Evolutionary conservation across 2,888 invertebrate genomes (phyloP).

Genomic region (Hymenopus coronatus): DNA sequence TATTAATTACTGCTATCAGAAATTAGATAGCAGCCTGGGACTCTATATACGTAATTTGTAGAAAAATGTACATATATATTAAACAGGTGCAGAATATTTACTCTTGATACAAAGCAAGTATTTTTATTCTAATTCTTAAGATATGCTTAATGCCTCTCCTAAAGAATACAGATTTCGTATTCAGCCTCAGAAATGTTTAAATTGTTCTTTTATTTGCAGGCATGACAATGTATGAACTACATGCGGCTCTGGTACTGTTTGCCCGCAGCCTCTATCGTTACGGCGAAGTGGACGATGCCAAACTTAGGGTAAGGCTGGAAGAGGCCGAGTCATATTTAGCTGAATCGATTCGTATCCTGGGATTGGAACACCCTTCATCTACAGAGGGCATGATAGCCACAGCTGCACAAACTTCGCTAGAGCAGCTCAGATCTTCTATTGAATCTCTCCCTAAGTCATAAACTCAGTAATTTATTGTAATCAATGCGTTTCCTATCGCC

Average conservation of each 20-base stretch:
- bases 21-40: too few species aligned
- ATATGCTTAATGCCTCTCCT: too few species aligned
- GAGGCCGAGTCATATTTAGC: conserved; percentile 39
- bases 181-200: too few species aligned
- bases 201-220: conserved; percentile 37
- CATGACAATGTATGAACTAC: conserved; percentile 45
- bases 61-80: too few species aligned
- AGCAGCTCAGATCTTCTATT: conserved; percentile 38
- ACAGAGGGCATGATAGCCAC: conserved; percentile 40
- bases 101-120: too few species aligned
- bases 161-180: too few species aligned
- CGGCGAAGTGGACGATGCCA: conserved; percentile 36
- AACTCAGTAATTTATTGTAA: background rate
- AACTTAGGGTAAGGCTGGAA: conserved; percentile 38
- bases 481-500: too few species aligned
- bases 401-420: conserved; percentile 39
- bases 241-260: conserved; percentile 43
- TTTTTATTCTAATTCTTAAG: too few species aligned
- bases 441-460: background rate
- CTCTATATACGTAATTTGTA: too few species aligned
- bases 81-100: too few species aligned
- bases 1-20: too few species aligned
- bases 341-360: conserved; percentile 40
- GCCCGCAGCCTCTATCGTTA: conserved; percentile 39
- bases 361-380: conserved; percentile 41